Conservation (phyloP, 2,113 vertebrate species). For the Alces alces region DNA sequence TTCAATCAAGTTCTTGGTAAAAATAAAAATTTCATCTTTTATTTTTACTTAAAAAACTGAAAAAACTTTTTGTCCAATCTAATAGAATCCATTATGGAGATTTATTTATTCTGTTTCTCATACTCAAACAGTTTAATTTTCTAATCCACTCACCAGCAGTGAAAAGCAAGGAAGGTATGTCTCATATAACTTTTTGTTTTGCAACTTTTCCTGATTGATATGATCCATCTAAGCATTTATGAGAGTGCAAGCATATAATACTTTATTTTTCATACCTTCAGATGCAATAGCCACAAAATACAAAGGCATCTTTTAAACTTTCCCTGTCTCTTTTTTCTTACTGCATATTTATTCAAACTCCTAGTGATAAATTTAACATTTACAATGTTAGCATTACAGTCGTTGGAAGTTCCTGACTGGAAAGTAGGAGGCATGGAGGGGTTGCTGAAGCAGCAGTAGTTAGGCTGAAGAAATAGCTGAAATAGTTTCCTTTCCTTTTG, state of each 20-base stretch:
- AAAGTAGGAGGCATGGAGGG: neutral
- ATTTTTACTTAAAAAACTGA: neutral
- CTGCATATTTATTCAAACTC: neutral
- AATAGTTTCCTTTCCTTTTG: neutral
- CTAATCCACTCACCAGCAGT: neutral
- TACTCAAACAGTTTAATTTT: constrained; percentile 2
- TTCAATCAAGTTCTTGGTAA: neutral
- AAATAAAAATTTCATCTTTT: neutral
- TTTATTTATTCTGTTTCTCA: neutral
- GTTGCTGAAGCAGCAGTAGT: neutral
- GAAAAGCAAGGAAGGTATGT: neutral
- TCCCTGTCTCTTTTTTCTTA: neutral
- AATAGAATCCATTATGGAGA: neutral
- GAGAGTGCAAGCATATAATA: neutral
- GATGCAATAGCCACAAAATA: neutral
- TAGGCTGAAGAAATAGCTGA: neutral
- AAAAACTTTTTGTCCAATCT: neutral
- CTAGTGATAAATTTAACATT: neutral
- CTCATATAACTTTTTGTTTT: neutral
- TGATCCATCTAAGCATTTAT: neutral
- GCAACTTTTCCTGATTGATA: neutral
- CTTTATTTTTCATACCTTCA: neutral
- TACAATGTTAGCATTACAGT: neutral
- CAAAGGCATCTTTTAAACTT: neutral
- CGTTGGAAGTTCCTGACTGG: neutral